Conservation (phyloP, 2,113 vertebrate species). For the Prunella himalayana region DNA sequence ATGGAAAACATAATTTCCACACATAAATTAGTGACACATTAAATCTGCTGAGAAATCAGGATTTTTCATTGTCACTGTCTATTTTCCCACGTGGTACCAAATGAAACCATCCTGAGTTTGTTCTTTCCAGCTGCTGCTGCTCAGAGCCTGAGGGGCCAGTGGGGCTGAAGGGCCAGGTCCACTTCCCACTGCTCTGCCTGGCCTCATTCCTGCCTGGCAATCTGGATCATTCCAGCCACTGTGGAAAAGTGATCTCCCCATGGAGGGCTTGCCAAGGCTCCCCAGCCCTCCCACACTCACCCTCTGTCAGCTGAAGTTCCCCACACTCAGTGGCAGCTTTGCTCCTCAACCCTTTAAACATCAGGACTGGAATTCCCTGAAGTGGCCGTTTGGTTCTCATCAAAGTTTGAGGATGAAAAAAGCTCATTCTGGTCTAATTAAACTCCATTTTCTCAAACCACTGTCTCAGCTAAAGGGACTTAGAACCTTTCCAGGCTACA, state of each 20-base stretch:
- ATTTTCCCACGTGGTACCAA: background rate
- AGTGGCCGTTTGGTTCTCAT: background rate
- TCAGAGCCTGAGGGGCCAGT: accelerated
- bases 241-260: background rate
- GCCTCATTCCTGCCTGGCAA: background rate
- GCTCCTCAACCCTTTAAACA: background rate
- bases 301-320: background rate
- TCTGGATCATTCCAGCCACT: accelerated
- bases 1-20: background rate
- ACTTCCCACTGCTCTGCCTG: background rate
- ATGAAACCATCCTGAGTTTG: background rate
- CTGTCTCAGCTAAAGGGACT: background rate
- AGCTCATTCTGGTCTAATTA: background rate
- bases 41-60: background rate
- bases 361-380: background rate
- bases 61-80: background rate
- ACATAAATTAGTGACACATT: background rate
- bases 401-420: background rate
- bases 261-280: background rate
- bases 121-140: background rate
- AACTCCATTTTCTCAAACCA: background rate
- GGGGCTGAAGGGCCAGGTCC: background rate
- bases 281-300: background rate
- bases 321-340: background rate
- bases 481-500: background rate